These are phyloP conservation scores for Drosophila truncata DNA, from an alignment of 1,140 invertebrate genomes.

Conservation along the genomic window DNA sequence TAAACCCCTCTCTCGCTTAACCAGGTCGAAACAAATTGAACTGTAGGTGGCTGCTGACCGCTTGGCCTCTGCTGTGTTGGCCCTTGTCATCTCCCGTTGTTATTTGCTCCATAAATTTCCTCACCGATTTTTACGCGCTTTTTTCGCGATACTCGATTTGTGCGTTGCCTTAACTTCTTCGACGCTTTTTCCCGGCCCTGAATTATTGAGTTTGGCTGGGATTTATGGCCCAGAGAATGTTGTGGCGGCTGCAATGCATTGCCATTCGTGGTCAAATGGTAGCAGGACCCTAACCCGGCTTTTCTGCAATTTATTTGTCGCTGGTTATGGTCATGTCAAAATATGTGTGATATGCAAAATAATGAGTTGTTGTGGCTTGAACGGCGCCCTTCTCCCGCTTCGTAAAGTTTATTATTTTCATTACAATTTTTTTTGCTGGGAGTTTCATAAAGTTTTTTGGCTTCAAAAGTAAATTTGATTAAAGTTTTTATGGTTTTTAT, in stretches of 20 bases:
- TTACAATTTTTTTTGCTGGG: constrained; percentile 26
- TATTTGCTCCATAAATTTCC: constrained; percentile 81
- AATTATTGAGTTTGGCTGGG: constrained; percentile 73
- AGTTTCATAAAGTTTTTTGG: constrained; percentile 25
- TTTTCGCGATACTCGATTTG: constrained; percentile 51
- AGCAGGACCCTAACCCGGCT: constrained; percentile 60
- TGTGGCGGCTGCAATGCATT: constrained; percentile 7
- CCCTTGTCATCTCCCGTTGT: constrained; percentile 83
- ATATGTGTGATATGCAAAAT: constrained; percentile 82
- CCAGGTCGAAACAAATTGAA: constrained; percentile 78
- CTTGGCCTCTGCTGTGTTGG: constrained; percentile 77
- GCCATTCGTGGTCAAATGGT: constrained; percentile 50
- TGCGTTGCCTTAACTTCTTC: constrained; percentile 40
- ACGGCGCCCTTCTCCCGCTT: background rate
- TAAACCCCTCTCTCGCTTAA: constrained; percentile 34
- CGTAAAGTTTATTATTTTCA: constrained; percentile 48
- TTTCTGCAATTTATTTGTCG: constrained; percentile 77
- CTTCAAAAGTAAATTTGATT: constrained; percentile 29
- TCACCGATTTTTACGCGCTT: constrained; percentile 77
- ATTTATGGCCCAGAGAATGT: constrained; percentile 68
- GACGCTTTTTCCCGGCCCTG: constrained; percentile 45
- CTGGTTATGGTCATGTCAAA: constrained; percentile 81
- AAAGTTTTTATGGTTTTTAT: constrained; percentile 12
- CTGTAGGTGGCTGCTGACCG: constrained; percentile 74
- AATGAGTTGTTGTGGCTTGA: constrained; percentile 78